A percentile compares a stretch with the other conserved stretches of the same genome.
These are phyloP conservation scores for Chelonus formosanus DNA, from an alignment of 2,888 invertebrate species.

Conservation along the genomic window DNA sequence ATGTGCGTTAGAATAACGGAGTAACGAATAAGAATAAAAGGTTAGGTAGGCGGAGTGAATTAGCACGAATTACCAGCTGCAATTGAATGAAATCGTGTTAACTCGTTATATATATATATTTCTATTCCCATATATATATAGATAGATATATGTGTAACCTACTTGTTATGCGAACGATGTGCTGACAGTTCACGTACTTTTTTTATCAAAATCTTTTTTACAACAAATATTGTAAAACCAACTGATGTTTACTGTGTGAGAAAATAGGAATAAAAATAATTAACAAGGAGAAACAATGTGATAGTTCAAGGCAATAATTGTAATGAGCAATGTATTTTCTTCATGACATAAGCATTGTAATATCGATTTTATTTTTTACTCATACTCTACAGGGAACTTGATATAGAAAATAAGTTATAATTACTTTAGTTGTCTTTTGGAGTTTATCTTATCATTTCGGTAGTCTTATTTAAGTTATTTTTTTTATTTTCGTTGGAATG, in stretches of 20 bases:
- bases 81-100: constrained; percentile 51
- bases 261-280: too few relatives aligned
- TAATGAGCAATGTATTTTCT: too few relatives aligned
- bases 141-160: constrained; percentile 5
- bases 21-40: constrained; percentile 25
- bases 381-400: background rate
- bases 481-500: too few relatives aligned
- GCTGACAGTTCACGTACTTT: constrained; percentile 1
- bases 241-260: too few relatives aligned
- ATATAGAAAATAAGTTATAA: too few relatives aligned
- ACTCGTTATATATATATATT: constrained; percentile 21
- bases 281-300: too few relatives aligned
- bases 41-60: constrained; percentile 53
- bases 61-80: constrained; percentile 53
- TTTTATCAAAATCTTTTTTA: background rate
- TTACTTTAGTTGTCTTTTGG: too few relatives aligned
- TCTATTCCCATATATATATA: background rate
- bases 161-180: constrained; percentile 14
- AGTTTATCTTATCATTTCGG: too few relatives aligned
- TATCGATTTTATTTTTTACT: constrained; percentile 9
- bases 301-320: too few relatives aligned
- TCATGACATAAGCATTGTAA: constrained; percentile 1
- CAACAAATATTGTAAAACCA: background rate
- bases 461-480: too few relatives aligned
- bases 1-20: constrained; percentile 24